Evolutionary conservation across 2,113 vertebrate genomes (phyloP).

Genomic region (Channa argus): DNA sequence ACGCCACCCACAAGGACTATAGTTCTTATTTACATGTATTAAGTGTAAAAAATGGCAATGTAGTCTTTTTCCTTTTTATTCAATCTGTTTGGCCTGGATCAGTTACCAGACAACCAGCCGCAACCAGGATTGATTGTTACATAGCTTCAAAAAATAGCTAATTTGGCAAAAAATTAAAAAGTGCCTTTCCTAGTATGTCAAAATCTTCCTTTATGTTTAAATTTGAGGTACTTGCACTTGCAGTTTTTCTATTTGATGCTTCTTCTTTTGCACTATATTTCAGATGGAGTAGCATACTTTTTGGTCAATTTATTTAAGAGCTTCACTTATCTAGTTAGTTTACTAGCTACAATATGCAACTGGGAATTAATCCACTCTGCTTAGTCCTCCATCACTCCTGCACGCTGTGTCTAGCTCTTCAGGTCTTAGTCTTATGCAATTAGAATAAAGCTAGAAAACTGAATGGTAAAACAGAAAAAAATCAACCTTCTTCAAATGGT

Average conservation of each 20-base stretch:
- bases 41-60: not conserved
- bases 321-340: not conserved
- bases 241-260: not conserved
- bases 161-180: not conserved
- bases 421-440: too few species aligned
- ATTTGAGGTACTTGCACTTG: not conserved
- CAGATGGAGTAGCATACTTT: not conserved
- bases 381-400: too few species aligned
- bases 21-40: not conserved
- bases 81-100: not conserved
- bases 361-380: too few species aligned
- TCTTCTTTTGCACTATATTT: not conserved
- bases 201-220: not conserved
- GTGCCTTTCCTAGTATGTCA: not conserved
- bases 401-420: too few species aligned
- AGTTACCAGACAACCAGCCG: not conserved
- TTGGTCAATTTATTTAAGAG: not conserved
- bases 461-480: too few species aligned
- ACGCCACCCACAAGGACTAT: not conserved
- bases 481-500: too few species aligned
- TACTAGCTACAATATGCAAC: not conserved
- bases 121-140: too few species aligned
- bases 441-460: too few species aligned
- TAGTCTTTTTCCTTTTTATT: not conserved
- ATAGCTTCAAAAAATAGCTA: not conserved